These are phyloP conservation scores for Meta bourneti DNA, from an alignment of 2,888 invertebrate genomes.

Conservation along the genomic window DNA sequence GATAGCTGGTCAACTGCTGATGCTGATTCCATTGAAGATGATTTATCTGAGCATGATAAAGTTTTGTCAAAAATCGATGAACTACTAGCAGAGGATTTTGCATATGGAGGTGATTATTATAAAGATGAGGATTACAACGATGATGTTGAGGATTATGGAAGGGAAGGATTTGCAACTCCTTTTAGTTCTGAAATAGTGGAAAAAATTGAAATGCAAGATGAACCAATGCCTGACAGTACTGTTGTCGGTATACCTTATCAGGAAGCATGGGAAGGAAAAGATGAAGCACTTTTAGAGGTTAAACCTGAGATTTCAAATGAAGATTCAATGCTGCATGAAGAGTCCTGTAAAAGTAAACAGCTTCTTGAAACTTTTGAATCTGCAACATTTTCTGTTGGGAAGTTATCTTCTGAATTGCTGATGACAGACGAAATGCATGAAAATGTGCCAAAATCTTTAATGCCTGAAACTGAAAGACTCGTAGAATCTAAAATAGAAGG, in stretches of 20 bases:
- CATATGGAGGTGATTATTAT: constrained; percentile 31
- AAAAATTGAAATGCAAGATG: background rate
- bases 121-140: background rate
- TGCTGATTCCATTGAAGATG: constrained; percentile 65
- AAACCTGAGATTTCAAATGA: background rate
- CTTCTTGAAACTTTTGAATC: too few relatives aligned
- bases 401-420: too few relatives aligned
- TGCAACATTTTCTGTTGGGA: too few relatives aligned
- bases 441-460: background rate
- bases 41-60: constrained; percentile 56
- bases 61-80: constrained; percentile 66
- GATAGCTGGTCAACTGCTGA: constrained; percentile 72
- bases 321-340: too few relatives aligned
- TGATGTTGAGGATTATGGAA: constrained; percentile 5
- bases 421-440: background rate
- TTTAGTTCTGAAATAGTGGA: background rate
- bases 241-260: background rate
- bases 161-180: background rate
- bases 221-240: background rate
- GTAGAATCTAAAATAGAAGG: too few relatives aligned
- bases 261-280: background rate
- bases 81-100: constrained; percentile 64
- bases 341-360: too few relatives aligned
- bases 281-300: background rate
- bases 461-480: too few relatives aligned